These are phyloP conservation scores for Chaetops frenatus DNA, from an alignment of 2,113 vertebrate species.

Conservation along the genomic window DNA sequence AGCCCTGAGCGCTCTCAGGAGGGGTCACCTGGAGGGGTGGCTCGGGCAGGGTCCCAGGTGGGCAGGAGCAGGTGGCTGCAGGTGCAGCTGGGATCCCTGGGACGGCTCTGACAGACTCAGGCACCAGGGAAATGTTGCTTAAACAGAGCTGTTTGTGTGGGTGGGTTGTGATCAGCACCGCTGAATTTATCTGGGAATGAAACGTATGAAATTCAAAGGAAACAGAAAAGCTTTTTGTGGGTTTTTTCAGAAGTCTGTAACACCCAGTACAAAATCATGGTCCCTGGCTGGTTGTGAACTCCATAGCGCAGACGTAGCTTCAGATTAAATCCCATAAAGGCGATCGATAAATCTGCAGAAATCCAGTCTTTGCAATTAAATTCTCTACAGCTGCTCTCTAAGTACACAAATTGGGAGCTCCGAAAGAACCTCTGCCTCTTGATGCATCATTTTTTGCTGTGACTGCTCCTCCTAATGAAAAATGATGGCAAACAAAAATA, in stretches of 20 bases:
- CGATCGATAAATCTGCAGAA: background rate
- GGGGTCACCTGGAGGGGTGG: rapidly evolving
- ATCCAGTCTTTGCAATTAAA: background rate
- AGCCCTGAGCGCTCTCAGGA: no score
- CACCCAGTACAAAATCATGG: background rate
- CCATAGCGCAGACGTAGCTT: background rate
- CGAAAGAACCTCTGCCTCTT: background rate
- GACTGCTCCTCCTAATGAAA: background rate
- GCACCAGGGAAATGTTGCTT: rapidly evolving
- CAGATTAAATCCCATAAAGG: background rate
- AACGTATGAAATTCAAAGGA: background rate
- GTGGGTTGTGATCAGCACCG: background rate
- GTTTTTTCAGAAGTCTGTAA: background rate
- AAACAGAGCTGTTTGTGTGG: background rate
- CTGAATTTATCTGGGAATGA: rapidly evolving
- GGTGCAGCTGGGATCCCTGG: background rate
- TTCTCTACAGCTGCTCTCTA: background rate
- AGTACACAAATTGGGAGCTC: background rate
- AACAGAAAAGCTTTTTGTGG: background rate
- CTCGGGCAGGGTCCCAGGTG: background rate
- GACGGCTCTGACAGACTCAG: rapidly evolving
- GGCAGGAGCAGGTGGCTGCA: background rate
- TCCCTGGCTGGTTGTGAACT: background rate
- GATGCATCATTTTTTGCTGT: background rate
- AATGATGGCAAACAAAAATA: background rate